Base-by-base conservation (phyloP, 2,113 vertebrate genomes). In the Psittacula cyanocephala region DNA sequence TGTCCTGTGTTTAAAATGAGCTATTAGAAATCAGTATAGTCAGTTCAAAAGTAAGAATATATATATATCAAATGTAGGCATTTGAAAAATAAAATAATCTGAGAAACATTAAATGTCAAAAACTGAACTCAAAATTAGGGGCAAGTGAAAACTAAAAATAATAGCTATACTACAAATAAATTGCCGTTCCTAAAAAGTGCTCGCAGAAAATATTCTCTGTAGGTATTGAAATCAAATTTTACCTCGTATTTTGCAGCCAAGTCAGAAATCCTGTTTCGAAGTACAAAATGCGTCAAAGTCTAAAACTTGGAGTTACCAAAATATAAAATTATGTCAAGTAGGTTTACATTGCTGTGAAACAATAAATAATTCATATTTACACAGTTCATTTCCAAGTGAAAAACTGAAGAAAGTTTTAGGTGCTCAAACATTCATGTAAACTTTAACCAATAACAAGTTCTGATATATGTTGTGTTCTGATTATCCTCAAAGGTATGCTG, bases 351-450 rank as follows among this genome's bases (percentile, higher is more conserved):
- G 3, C 29, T 11, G 4, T 81, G 50, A 50, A 72, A 72, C 6
- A 25, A 80, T 27, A 83, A 65, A 70, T 74, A 63, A 11, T 57
- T 70, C 17, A 41, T 62, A 49, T 27, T 70, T 63, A 37, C 5
- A 17, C 5, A 24, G 57, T 59, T 59, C 33, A 35, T 74, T 86
- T 81, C n/a, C 20, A 86, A 33, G 9, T 50, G 18, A 52, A 81
- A 84, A 70, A 8, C 14, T 22, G 15, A 47, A 57, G 57, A 59
- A 77, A 43, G 18, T 29, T 69, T 75, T 25, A 52, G 7, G 15
- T 28, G 17, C 13, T 10, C 41, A 70, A 81, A 67, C 13, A 28
- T 3, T 57, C 0, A 0, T 37, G 43, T 29, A 75, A 75, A 74
- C 18, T 67, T 78, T 75, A 59, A 31, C 13, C 35, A 25, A 3